Evolutionary conservation across 2,888 invertebrate genomes (phyloP).

Genomic region (Xestia sexstrigata): DNA sequence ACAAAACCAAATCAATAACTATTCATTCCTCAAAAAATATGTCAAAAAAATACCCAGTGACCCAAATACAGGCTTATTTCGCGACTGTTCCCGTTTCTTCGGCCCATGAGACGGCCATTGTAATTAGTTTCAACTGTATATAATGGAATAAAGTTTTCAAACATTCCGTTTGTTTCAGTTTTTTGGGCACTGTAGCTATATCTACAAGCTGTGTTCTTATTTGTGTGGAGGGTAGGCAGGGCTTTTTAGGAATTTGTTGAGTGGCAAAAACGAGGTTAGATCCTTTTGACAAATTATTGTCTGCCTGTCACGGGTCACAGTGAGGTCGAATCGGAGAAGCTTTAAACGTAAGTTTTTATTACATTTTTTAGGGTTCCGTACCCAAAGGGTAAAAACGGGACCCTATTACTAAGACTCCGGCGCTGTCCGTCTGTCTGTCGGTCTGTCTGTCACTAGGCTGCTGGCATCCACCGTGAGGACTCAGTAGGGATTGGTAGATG

Average conservation of each 20-base stretch:
- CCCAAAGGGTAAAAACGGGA: too few species aligned
- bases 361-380: neutral
- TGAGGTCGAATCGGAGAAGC: neutral
- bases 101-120: slow-evolving; percentile 50
- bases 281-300: neutral
- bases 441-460: too few species aligned
- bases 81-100: slow-evolving; percentile 38
- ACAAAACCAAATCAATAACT: neutral
- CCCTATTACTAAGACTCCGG: too few species aligned
- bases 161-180: slow-evolving; percentile 29
- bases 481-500: neutral
- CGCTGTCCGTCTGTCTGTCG: too few species aligned
- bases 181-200: slow-evolving; percentile 17
- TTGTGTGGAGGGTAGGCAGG: neutral
- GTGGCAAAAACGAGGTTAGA: neutral
- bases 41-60: slow-evolving; percentile 13
- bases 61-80: slow-evolving; percentile 44
- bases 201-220: slow-evolving; percentile 2
- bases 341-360: neutral
- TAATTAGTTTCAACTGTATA: slow-evolving; percentile 50
- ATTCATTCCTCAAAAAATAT: neutral
- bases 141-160: slow-evolving; percentile 48
- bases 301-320: neutral
- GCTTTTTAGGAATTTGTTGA: neutral
- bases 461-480: too few species aligned